These are phyloP conservation scores for Stenoptilia bipunctidactyla DNA, from an alignment of 2,888 invertebrate species.

Conservation along the genomic window DNA sequence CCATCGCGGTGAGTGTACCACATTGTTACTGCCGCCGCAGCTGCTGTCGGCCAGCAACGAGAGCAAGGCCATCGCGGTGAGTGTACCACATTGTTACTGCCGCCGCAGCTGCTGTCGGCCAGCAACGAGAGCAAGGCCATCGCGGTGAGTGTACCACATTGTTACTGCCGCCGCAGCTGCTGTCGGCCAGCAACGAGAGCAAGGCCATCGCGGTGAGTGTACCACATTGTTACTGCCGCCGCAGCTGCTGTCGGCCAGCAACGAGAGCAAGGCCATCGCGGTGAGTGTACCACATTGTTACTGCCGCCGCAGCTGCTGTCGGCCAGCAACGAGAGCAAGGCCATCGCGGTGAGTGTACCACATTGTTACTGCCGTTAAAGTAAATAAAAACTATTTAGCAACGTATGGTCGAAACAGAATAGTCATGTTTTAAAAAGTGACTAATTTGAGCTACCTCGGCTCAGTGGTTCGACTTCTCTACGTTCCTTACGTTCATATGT, in stretches of 20 bases:
- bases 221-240: constrained; percentile 45
- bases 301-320: constrained; percentile 56
- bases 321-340: constrained; percentile 49
- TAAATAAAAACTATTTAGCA: no score
- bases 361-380: constrained; percentile 49
- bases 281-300: constrained; percentile 31
- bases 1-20: constrained; percentile 18
- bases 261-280: constrained; percentile 43
- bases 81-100: constrained; percentile 24
- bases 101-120: constrained; percentile 54
- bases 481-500: no score
- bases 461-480: no score
- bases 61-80: constrained; percentile 27
- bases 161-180: constrained; percentile 48
- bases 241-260: constrained; percentile 54
- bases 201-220: constrained; percentile 35
- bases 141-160: constrained; percentile 15
- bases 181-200: constrained; percentile 56
- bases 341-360: constrained; percentile 35
- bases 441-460: no score
- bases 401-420: no score
- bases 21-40: constrained; percentile 45
- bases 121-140: constrained; percentile 44
- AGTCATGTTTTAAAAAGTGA: no score
- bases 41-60: constrained; percentile 56